Conservation (phyloP, 2,888 invertebrate species). For the Dromius quadrimaculatus region DNA sequence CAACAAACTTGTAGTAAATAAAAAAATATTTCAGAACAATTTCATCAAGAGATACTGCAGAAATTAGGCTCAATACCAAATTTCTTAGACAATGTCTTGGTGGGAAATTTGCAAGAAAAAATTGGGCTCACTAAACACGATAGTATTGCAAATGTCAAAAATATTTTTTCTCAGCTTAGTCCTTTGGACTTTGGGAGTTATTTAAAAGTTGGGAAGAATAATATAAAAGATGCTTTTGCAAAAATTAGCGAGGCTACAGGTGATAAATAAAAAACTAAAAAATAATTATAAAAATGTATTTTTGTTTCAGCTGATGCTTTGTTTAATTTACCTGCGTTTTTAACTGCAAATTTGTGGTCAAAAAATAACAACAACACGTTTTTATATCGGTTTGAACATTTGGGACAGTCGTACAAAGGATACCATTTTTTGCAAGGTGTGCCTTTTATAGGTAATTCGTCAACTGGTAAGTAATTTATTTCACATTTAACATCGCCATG, state of each 20-base stretch:
- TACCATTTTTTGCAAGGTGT: slow-evolving; percentile 75
- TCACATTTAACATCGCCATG: no score
- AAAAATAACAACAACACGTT: slow-evolving; percentile 73
- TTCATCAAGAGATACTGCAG: slow-evolving; percentile 63
- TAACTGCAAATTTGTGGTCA: slow-evolving; percentile 78
- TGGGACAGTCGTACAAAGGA: slow-evolving; percentile 73
- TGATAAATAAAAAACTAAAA: slow-evolving; percentile 57
- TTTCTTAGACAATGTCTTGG: slow-evolving; percentile 64
- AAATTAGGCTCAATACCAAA: slow-evolving; percentile 65
- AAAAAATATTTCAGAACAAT: slow-evolving; percentile 60
- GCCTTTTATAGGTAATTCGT: slow-evolving; percentile 71
- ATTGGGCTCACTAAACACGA: slow-evolving; percentile 59
- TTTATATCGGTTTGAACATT: slow-evolving; percentile 82
- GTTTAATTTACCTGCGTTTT: slow-evolving; percentile 81
- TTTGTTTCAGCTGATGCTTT: slow-evolving; percentile 74
- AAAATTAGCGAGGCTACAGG: slow-evolving; percentile 74
- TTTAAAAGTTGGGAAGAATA: slow-evolving; percentile 59
- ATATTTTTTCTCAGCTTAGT: slow-evolving; percentile 56
- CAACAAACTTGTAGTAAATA: slow-evolving; percentile 51
- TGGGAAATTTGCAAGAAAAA: slow-evolving; percentile 64
- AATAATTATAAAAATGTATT: neutral
- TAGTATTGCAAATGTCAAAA: slow-evolving; percentile 30
- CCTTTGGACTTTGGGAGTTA: slow-evolving; percentile 62
- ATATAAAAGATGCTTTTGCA: slow-evolving; percentile 67
- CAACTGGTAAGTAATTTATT: no score